These are phyloP conservation scores for Megastigmus dorsalis DNA, from an alignment of 2,888 invertebrate genomes.

Conservation along the genomic window DNA sequence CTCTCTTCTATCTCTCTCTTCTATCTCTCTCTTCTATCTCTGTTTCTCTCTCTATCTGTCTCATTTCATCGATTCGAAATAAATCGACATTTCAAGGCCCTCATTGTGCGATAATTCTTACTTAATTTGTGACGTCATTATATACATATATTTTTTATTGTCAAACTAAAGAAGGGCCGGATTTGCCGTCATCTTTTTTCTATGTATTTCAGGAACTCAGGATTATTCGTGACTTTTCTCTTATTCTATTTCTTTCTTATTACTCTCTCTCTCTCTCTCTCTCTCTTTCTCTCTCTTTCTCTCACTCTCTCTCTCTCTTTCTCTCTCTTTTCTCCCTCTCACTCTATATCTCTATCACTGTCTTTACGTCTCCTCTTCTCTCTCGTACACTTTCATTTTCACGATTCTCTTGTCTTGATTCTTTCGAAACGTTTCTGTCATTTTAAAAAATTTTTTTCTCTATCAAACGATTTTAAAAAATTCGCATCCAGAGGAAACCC, in stretches of 20 bases:
- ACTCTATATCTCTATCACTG: conserved; percentile 31
- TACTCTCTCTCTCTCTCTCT: conserved; percentile 4
- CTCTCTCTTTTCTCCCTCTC: conserved; percentile 21
- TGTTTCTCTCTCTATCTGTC: conserved; percentile 68
- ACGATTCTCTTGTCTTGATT: conserved; percentile 45
- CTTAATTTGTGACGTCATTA: conserved; percentile 34
- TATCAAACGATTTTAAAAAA: conserved; percentile 21
- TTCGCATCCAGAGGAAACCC: conserved; percentile 1
- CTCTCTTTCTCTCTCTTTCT: conserved; percentile 19
- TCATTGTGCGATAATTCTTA: conserved; percentile 45
- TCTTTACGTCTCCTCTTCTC: conserved; percentile 19
- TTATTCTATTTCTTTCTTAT: conserved; percentile 7
- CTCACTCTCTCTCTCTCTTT: conserved; percentile 24
- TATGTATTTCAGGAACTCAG: conserved; percentile 51
- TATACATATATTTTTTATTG: conserved; percentile 4
- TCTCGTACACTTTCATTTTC: conserved; percentile 60
- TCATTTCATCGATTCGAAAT: conserved; percentile 45
- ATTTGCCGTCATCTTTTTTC: conserved; percentile 50
- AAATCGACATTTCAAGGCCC: conserved; percentile 54
- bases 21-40: conserved; percentile 57
- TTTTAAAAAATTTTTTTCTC: conserved; percentile 35
- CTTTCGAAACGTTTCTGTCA: conserved; percentile 32
- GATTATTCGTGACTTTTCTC: conserved; percentile 35
- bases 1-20: conserved; percentile 69
- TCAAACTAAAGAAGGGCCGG: conserved; percentile 37